Conservation (phyloP, 92 coral and sea anemone genomes). For the Phymanthus crucifer region DNA sequence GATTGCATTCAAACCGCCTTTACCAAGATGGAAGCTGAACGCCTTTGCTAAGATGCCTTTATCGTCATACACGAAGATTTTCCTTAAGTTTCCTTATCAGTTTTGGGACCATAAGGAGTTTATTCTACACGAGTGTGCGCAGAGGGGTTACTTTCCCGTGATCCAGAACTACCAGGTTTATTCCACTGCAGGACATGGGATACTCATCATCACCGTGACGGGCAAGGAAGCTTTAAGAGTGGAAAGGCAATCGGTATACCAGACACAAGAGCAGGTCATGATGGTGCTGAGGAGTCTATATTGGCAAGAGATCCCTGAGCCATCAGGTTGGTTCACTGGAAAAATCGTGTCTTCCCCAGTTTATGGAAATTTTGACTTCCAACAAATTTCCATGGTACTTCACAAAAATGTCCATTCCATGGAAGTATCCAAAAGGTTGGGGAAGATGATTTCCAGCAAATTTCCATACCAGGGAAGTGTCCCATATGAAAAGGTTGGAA, state of each 20-base stretch:
- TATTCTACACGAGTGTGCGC: conserved; percentile 35
- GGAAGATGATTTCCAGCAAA: too few species aligned
- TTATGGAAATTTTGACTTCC: background rate
- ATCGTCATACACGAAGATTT: conserved; percentile 57
- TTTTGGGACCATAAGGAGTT: conserved; percentile 67
- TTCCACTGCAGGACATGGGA: conserved; percentile 7
- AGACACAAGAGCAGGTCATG: conserved; percentile 47
- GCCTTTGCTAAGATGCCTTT: conserved; percentile 46
- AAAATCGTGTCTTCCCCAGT: background rate
- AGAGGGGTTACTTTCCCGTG: conserved; percentile 55
- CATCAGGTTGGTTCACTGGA: conserved; percentile 32
- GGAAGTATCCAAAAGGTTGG: too few species aligned
- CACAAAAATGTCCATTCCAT: too few species aligned
- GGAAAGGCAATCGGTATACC: conserved; percentile 54
- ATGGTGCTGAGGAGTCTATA: conserved; percentile 38
- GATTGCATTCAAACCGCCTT: conserved; percentile 47
- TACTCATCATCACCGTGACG: conserved; percentile 49
- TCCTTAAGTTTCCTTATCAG: conserved; percentile 50
- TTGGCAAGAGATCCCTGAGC: conserved; percentile 46
- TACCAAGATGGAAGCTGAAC: conserved; percentile 62
- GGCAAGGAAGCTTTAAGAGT: conserved; percentile 52
- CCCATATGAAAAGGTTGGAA: too few species aligned
- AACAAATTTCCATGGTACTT: too few species aligned
- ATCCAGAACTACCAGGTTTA: conserved; percentile 35
- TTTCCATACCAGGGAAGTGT: too few species aligned